phyloP scores from a whole-genome alignment of 2,113 vertebrate species.

The Pycnonotus jocosus region DNA sequence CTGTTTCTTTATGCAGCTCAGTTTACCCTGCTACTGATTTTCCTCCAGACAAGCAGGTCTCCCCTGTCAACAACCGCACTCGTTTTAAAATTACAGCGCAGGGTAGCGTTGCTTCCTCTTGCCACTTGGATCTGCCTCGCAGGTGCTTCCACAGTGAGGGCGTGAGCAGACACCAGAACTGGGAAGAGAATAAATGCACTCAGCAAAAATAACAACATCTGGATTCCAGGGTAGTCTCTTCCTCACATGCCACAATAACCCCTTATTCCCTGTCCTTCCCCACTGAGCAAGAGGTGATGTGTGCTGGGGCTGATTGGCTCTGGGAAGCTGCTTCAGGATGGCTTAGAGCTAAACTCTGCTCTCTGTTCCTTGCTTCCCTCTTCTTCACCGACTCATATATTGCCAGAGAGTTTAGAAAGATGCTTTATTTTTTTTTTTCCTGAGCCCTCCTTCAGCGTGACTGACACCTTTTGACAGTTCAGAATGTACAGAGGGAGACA shows the following conservation, averaged over 20 bases:
- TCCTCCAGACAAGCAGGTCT: slow-evolving; percentile 67
- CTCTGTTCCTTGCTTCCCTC: neutral
- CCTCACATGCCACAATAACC: neutral
- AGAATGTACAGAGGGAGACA: neutral
- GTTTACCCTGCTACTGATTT: neutral
- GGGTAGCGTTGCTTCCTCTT: slow-evolving; percentile 52
- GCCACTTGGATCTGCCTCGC: slow-evolving; percentile 48
- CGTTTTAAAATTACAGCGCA: slow-evolving; percentile 76
- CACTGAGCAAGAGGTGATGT: neutral
- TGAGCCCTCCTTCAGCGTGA: neutral
- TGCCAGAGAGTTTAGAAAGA: neutral
- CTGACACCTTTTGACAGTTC: neutral
- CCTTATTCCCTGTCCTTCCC: neutral
- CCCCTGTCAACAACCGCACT: accelerated
- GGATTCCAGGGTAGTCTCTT: neutral
- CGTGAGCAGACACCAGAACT: slow-evolving; percentile 68
- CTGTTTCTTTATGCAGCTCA: neutral
- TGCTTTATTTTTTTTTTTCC: neutral
- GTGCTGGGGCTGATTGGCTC: neutral
- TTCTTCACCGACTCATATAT: neutral
- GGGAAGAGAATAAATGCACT: slow-evolving; percentile 2
- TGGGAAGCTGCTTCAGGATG: neutral
- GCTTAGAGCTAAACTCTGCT: neutral
- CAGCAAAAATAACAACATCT: neutral
- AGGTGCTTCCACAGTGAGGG: slow-evolving; percentile 72